Percentiles rank a stretch among this genome's conserved stretches.
Conservation (phyloP, 2,797 vertebrate genomes). For the Salmo trutta region DNA sequence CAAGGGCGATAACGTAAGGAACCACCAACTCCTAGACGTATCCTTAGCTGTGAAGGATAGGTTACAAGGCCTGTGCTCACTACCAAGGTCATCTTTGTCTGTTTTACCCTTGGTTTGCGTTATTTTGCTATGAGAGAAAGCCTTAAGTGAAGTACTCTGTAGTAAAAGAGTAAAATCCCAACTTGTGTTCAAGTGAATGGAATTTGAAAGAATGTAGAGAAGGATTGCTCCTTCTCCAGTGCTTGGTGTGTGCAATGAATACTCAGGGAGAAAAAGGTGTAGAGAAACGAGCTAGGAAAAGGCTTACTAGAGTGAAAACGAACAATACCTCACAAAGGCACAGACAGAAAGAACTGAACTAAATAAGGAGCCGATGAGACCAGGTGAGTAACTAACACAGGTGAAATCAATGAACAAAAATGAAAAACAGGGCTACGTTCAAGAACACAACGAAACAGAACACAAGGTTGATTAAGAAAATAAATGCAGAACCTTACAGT, state of each 20-base stretch:
- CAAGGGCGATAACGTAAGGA: not conserved
- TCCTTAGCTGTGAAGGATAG: not conserved
- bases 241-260: not conserved
- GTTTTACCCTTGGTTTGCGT: not conserved
- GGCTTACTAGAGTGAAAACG: no score
- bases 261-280: no score
- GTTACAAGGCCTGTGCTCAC: not conserved
- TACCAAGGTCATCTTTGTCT: not conserved
- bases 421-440: no score
- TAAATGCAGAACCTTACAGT: no score
- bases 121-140: not conserved
- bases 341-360: no score
- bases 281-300: no score
- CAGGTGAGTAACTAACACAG: no score
- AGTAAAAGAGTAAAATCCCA: not conserved
- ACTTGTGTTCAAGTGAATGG: not conserved
- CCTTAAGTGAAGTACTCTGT: not conserved
- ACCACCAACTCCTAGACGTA: not conserved
- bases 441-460: no score
- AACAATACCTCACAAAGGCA: no score
- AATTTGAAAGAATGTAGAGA: not conserved
- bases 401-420: no score
- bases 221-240: not conserved
- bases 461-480: no score
- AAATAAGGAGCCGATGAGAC: no score